Conservation (phyloP, 2,888 invertebrate species). For the Julus scanicus region DNA sequence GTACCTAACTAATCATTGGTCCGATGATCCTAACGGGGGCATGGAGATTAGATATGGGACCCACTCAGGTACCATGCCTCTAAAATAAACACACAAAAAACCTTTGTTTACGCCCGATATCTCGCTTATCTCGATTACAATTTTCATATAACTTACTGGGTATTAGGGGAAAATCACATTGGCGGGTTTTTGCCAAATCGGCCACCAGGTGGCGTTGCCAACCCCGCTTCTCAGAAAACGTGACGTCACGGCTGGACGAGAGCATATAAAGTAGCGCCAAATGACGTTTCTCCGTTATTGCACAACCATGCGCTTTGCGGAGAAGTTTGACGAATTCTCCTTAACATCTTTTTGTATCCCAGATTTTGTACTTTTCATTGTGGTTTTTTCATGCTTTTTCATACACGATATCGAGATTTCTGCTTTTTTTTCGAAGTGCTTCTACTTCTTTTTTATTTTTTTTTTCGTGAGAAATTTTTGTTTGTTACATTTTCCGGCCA, state of each 20-base stretch:
- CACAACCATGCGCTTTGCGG: conserved; percentile 32
- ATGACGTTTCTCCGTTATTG: conserved; percentile 16
- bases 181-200: background rate
- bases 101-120: background rate
- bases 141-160: background rate
- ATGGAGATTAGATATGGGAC: background rate
- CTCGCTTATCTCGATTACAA: background rate
- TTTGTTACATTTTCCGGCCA: background rate
- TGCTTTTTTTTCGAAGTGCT: background rate
- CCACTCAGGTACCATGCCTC: background rate
- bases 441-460: background rate
- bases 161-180: background rate
- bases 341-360: background rate
- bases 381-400: background rate
- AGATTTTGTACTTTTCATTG: background rate
- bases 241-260: background rate
- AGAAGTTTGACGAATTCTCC: background rate
- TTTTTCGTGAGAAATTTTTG: background rate
- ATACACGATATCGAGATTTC: background rate
- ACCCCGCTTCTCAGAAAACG: background rate
- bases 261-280: background rate
- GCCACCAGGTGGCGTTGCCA: background rate
- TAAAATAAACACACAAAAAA: background rate
- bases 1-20: background rate
- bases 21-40: background rate